A percentile compares a stretch with the other conserved stretches of the same genome.
Evolutionary conservation across 2,113 vertebrate genomes (phyloP).

Genomic region (Oriolus oriolus): DNA sequence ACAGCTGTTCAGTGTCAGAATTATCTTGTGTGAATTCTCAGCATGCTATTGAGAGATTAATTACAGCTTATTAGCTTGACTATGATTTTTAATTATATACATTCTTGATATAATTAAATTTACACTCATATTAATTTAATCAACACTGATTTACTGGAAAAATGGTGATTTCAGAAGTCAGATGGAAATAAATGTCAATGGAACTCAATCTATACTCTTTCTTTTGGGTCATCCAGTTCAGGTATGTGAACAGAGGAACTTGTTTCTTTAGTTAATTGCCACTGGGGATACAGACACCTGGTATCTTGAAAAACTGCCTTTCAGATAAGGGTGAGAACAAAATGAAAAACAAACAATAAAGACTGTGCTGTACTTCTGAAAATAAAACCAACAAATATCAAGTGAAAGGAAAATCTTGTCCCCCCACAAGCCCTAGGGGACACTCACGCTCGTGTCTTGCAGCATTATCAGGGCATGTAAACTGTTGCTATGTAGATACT

Average conservation of each 20-base stretch:
- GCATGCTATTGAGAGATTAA: not conserved
- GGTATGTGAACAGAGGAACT: not conserved
- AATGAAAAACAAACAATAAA: not conserved
- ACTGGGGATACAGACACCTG: not conserved
- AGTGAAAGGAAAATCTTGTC: not conserved
- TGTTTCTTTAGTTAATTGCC: slow-evolving; percentile 8
- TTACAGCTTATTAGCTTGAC: not conserved
- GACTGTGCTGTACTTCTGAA: not conserved
- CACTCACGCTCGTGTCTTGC: rapidly evolving
- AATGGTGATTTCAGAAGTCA: not conserved
- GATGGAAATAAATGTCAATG: not conserved
- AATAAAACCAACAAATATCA: not conserved
- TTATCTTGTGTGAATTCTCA: not conserved
- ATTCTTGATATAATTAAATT: not conserved
- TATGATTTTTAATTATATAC: not conserved
- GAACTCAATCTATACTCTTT: not conserved
- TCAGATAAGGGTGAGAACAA: not conserved
- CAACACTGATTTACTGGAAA: not conserved
- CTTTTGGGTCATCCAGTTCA: not conserved
- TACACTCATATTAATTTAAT: not conserved
- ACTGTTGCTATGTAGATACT: not conserved
- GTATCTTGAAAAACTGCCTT: not conserved
- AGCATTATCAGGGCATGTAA: not conserved
- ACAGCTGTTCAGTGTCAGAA: not conserved
- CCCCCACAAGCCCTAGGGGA: not conserved